phyloP scores from a whole-genome alignment of 2,888 invertebrate species.

The Augiades crinisus region DNA sequence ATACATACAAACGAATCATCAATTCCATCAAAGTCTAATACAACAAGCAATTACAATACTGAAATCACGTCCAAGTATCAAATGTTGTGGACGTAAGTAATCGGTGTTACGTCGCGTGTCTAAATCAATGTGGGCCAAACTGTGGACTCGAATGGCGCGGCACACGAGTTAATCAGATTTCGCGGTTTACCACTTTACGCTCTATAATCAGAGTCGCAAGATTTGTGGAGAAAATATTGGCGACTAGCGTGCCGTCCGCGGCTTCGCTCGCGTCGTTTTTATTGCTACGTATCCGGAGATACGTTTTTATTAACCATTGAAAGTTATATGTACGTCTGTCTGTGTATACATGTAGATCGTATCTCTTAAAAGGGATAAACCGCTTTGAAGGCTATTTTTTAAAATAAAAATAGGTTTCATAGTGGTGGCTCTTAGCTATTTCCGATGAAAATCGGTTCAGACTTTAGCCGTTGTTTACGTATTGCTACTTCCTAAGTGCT shows the following conservation, averaged over 20 bases:
- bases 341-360: too few relatives aligned
- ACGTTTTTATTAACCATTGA: neutral
- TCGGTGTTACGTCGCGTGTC: slow-evolving; percentile 20
- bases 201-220: slow-evolving; percentile 15
- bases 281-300: too few relatives aligned
- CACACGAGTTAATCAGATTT: slow-evolving; percentile 27
- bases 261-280: neutral
- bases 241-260: neutral
- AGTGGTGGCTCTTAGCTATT: too few relatives aligned
- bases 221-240: slow-evolving; percentile 4
- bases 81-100: slow-evolving; percentile 19
- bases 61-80: neutral
- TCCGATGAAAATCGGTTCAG: too few relatives aligned
- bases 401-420: too few relatives aligned
- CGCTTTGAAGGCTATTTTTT: too few relatives aligned
- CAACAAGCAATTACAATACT: neutral
- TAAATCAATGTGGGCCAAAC: slow-evolving; percentile 25
- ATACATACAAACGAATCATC: too few relatives aligned
- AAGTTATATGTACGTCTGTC: too few relatives aligned
- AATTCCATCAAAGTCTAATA: too few relatives aligned
- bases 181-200: slow-evolving; percentile 27
- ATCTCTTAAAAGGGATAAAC: too few relatives aligned
- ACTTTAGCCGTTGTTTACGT: too few relatives aligned
- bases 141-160: slow-evolving; percentile 22
- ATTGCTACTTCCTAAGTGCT: too few relatives aligned